phyloP scores from a whole-genome alignment of 1,140 invertebrate species.

The Bicyclus anynana region DNA sequence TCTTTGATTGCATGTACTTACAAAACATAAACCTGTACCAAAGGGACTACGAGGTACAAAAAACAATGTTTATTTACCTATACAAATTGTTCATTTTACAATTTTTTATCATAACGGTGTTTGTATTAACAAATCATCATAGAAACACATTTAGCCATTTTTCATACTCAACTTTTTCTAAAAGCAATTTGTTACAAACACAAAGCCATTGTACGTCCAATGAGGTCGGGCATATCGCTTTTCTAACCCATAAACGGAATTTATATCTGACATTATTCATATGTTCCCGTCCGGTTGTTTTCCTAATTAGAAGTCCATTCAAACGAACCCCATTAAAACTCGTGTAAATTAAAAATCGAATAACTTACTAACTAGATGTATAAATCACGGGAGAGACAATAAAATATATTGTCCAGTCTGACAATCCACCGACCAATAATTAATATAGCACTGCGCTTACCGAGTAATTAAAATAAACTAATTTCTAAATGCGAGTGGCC shows the following conservation, averaged over 20 bases:
- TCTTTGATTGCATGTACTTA: no score
- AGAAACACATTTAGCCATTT: constrained; percentile 24
- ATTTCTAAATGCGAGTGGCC: constrained; percentile 66
- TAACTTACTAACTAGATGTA: constrained; percentile 76
- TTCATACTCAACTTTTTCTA: constrained; percentile 52
- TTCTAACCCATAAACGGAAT: constrained; percentile 66
- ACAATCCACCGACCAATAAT: constrained; percentile 51
- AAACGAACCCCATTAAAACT: constrained; percentile 71
- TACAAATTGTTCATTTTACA: background rate
- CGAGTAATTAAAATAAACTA: constrained; percentile 75
- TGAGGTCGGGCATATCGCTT: constrained; percentile 47
- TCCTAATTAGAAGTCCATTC: constrained; percentile 75
- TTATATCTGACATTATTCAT: constrained; percentile 73
- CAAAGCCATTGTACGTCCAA: constrained; percentile 49
- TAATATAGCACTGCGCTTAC: constrained; percentile 69
- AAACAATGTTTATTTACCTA: background rate
- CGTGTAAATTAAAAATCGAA: constrained; percentile 75
- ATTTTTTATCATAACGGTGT: constrained; percentile 12
- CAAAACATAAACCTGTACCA: no score
- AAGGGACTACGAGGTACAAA: no score
- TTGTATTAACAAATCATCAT: constrained; percentile 12
- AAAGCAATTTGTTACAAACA: constrained; percentile 62
- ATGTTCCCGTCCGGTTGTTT: constrained; percentile 53
- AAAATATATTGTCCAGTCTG: constrained; percentile 71
- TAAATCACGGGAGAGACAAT: constrained; percentile 73